These are phyloP conservation scores for Schizopygopsis malacanthus DNA, from an alignment of 2,797 vertebrate genomes.

Conservation along the genomic window DNA sequence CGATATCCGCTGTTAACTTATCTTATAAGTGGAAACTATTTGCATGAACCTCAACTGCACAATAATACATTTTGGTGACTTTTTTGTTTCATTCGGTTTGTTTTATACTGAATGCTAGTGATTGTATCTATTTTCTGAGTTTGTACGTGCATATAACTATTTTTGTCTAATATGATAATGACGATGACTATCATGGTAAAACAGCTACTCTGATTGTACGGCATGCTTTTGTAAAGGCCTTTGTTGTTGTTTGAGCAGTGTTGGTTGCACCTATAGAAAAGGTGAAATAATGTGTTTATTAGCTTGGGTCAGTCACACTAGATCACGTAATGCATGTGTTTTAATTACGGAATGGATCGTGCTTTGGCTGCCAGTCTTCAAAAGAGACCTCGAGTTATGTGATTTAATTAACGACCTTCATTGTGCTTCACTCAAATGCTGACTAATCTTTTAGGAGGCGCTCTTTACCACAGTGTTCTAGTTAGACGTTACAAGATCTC, in stretches of 20 bases:
- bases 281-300: constrained; percentile 29
- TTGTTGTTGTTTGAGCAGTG: constrained; percentile 63
- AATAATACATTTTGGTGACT: constrained; percentile 65
- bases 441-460: neutral
- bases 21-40: constrained; percentile 73
- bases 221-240: constrained; percentile 66
- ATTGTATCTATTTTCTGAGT: constrained; percentile 69
- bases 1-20: constrained; percentile 67
- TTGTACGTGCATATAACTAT: constrained; percentile 71
- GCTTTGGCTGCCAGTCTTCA: constrained; percentile 26
- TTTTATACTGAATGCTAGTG: constrained; percentile 73
- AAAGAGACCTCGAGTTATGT: constrained; percentile 28
- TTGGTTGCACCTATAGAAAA: constrained; percentile 30
- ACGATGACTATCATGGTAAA: constrained; percentile 52
- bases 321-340: constrained; percentile 10
- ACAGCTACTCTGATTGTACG: constrained; percentile 59
- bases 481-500: neutral
- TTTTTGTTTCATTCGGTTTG: constrained; percentile 56
- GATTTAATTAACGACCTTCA: neutral
- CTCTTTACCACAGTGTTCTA: neutral
- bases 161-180: constrained; percentile 68
- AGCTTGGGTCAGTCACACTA: neutral
- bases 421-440: constrained; percentile 2
- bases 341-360: constrained; percentile 19
- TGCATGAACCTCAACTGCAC: constrained; percentile 77